Conservation (phyloP, 2,888 invertebrate species). For the Blastobasis lacticolella region DNA sequence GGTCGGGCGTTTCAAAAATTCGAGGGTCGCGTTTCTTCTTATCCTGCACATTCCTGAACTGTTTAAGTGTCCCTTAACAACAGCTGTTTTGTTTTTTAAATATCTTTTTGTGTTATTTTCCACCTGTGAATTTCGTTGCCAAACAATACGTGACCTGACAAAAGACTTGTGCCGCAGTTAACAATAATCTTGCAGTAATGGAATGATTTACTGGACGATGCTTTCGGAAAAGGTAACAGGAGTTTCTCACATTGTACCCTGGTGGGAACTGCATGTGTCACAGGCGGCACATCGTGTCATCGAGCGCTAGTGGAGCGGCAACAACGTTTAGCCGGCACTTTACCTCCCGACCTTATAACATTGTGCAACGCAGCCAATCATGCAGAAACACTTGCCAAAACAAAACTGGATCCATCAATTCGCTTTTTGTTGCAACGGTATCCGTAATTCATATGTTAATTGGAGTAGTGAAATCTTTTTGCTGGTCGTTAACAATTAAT, state of each 20-base stretch:
- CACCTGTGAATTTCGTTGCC: constrained; percentile 22
- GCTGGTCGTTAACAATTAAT: too few species aligned
- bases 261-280: constrained; percentile 23
- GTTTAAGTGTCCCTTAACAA: constrained; percentile 22
- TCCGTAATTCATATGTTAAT: constrained; percentile 20
- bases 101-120: constrained; percentile 27
- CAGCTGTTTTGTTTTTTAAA: constrained; percentile 38
- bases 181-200: neutral
- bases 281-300: too few species aligned
- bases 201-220: too few species aligned
- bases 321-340: too few species aligned
- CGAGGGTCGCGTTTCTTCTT: constrained; percentile 30
- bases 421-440: constrained; percentile 5
- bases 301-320: too few species aligned
- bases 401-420: constrained; percentile 14
- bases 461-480: neutral
- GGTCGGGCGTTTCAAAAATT: constrained; percentile 40
- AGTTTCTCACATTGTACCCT: constrained; percentile 20
- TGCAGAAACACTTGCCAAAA: constrained; percentile 51
- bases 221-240: neutral
- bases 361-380: constrained; percentile 44
- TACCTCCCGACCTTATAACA: constrained; percentile 38
- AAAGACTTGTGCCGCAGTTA: constrained; percentile 16
- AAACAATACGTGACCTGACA: constrained; percentile 40
- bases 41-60: constrained; percentile 33